Percentiles rank a stretch among this genome's conserved stretches.
phyloP scores from a whole-genome alignment of 2,888 invertebrate species.

The Leptura quadrifasciata region DNA sequence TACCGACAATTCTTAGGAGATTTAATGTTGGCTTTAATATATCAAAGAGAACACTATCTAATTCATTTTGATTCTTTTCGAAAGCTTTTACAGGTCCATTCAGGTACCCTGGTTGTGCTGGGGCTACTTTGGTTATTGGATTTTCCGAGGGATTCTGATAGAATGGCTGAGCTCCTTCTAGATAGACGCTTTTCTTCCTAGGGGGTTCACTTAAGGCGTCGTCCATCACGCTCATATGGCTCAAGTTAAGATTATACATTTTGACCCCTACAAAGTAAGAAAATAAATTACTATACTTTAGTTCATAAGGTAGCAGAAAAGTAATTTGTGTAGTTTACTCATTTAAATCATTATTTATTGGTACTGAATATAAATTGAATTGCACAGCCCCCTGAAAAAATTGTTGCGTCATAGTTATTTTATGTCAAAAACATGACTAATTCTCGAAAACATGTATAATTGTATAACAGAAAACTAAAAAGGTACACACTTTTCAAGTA shows the following conservation, averaged over 20 bases:
- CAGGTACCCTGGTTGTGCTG: constrained; percentile 53
- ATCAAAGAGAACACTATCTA: constrained; percentile 59
- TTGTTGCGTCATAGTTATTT: no score
- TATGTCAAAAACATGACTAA: no score
- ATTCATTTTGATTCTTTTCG: constrained; percentile 39
- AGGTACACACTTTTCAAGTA: no score
- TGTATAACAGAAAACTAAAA: no score
- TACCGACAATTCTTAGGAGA: constrained; percentile 77
- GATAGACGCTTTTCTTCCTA: constrained; percentile 63
- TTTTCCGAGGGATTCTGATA: constrained; percentile 53
- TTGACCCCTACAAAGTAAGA: constrained; percentile 19
- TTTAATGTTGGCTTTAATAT: constrained; percentile 74
- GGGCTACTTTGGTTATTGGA: constrained; percentile 64
- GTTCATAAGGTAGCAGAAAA: no score
- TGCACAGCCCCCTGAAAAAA: no score
- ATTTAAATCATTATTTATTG: no score
- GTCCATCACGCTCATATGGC: constrained; percentile 53
- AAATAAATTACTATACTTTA: not conserved
- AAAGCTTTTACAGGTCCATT: constrained; percentile 51
- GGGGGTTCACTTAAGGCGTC: constrained; percentile 38
- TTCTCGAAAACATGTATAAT: no score
- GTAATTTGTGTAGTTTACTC: no score
- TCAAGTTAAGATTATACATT: constrained; percentile 54
- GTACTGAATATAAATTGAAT: no score
- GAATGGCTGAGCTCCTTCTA: constrained; percentile 64